phyloP scores from a whole-genome alignment of 2,888 invertebrate genomes.

The Conus canariensis region DNA sequence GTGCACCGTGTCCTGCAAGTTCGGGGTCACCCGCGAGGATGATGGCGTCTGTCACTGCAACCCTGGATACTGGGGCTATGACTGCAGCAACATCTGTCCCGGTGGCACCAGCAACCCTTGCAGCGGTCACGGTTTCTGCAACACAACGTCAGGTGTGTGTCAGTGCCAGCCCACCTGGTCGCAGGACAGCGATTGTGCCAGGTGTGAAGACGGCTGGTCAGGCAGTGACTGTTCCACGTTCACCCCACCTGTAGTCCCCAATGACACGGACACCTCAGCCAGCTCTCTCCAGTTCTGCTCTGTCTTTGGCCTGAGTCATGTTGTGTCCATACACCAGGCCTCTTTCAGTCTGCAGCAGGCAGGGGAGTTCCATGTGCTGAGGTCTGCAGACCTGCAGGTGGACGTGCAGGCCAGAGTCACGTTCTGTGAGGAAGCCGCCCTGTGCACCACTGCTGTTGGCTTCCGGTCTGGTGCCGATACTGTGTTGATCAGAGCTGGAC shows the following conservation, averaged over 20 bases:
- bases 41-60: constrained; percentile 52
- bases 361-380: constrained; percentile 54
- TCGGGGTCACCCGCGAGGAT: constrained; percentile 47
- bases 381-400: background rate
- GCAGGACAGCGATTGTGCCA: constrained; percentile 49
- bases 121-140: constrained; percentile 53
- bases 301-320: constrained; percentile 53
- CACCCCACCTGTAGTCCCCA: constrained; percentile 20
- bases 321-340: constrained; percentile 45
- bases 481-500: constrained; percentile 53
- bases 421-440: constrained; percentile 47
- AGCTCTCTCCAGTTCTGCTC: constrained; percentile 33
- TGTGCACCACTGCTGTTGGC: constrained; percentile 53
- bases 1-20: constrained; percentile 57
- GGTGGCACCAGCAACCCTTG: constrained; percentile 54
- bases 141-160: constrained; percentile 50
- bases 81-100: constrained; percentile 55
- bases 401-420: constrained; percentile 49
- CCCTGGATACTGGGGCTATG: constrained; percentile 58
- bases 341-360: constrained; percentile 48
- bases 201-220: constrained; percentile 52
- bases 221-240: constrained; percentile 50
- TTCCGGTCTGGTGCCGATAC: constrained; percentile 44
- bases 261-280: background rate
- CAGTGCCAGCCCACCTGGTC: constrained; percentile 51